These are phyloP conservation scores for Heteromurus nitidus DNA, from an alignment of 2,888 invertebrate genomes.

Conservation along the genomic window DNA sequence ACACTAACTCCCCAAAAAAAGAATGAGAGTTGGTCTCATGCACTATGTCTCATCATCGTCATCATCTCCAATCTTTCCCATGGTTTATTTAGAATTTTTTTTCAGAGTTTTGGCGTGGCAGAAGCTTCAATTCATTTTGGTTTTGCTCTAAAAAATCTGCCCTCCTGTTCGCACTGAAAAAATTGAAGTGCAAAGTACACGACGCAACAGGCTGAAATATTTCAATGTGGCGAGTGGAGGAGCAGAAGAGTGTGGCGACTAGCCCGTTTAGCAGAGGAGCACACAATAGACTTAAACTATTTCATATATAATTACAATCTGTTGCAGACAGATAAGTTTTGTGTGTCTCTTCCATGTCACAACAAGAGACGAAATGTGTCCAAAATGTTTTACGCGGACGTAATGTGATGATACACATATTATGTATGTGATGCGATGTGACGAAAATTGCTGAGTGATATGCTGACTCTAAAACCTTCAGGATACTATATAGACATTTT, in stretches of 20 bases:
- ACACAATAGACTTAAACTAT: not conserved
- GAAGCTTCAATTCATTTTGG: constrained; percentile 39
- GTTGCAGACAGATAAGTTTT: not conserved
- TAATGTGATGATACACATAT: not conserved
- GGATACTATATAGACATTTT: not conserved
- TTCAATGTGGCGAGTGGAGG: not conserved
- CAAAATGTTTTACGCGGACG: not conserved
- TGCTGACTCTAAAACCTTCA: not conserved
- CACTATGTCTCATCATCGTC: not conserved
- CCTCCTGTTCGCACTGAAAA: not conserved
- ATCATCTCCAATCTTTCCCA: constrained; percentile 14
- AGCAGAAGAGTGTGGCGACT: not conserved
- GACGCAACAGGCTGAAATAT: not conserved
- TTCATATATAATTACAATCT: not conserved
- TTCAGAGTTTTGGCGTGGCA: constrained; percentile 8
- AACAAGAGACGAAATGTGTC: not conserved
- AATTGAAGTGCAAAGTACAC: not conserved
- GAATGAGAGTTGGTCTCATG: not conserved
- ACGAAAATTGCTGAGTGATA: not conserved
- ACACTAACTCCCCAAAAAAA: not conserved
- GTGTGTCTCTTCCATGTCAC: not conserved
- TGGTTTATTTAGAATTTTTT: not conserved
- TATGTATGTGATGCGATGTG: too few species aligned
- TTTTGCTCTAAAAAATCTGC: constrained; percentile 43
- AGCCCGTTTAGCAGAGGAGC: not conserved